These are phyloP conservation scores for Phanerotoma sp. DNA, from an alignment of 2,888 invertebrate species.

Conservation along the genomic window DNA sequence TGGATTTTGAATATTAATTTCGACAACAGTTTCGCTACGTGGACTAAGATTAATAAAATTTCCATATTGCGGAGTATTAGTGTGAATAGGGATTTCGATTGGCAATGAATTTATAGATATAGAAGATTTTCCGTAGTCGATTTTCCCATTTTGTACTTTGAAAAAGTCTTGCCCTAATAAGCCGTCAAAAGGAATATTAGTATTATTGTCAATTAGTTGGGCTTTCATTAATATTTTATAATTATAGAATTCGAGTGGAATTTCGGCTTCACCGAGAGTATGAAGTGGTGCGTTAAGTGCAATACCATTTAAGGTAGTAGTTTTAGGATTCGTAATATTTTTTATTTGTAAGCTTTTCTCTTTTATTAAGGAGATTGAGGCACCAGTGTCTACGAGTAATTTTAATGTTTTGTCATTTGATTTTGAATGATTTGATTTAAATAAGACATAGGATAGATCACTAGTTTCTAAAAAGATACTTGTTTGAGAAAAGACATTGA, in stretches of 20 bases:
- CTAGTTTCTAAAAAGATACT: neutral
- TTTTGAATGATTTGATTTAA: neutral
- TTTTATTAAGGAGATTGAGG: conserved; percentile 7
- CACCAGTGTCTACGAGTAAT: conserved; percentile 9
- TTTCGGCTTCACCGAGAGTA: conserved; percentile 5
- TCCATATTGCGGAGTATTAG: neutral
- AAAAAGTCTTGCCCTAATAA: no score
- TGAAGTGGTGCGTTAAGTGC: neutral
- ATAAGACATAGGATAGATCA: conserved; percentile 3
- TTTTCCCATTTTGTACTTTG: neutral
- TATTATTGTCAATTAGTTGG: no score
- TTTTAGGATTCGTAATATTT: neutral
- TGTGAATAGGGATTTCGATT: neutral
- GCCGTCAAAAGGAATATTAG: no score
- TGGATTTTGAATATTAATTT: neutral
- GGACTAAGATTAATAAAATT: neutral
- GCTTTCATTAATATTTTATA: no score
- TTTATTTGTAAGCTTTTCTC: neutral
- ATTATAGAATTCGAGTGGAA: no score
- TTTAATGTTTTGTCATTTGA: neutral
- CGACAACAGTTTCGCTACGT: neutral
- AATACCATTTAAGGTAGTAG: conserved; percentile 1
- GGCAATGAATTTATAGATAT: neutral
- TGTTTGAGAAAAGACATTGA: no score
- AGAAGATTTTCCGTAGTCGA: neutral